Base-by-base conservation (phyloP, 2,113 vertebrate species). In the Planiliza haematocheilus region DNA sequence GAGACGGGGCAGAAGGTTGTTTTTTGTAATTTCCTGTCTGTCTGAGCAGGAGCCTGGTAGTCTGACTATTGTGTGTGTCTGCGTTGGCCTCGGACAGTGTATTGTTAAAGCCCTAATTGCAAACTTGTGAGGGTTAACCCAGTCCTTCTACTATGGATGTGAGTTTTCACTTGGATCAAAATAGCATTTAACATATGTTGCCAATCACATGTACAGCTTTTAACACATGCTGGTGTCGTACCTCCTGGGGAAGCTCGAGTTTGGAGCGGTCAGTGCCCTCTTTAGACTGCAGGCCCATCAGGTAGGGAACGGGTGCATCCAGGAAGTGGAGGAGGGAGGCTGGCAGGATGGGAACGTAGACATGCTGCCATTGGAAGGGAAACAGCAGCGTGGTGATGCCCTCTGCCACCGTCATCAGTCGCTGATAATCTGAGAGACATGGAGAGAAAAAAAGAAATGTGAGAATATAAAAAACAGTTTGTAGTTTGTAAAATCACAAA, bases 291-390 rank as follows among this genome's bases (percentile, higher is more conserved):
- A 98, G 94, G 9, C 97, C 97, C 97, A 98, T 98, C 82, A 98
- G 83, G 84, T 98, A 98, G 52, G 97, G 96, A 65, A 98, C 96
- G 0, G 97, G 97, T 67, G 97, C 97, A 0, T 98, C 97, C 66
- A 98, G 94, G 77, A 98, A 98, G 89, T 98, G 96, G 12, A 96
- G 92, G n/a, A 98, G 95, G 14, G 96, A 97, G 8, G 96, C 96
- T 2, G 96, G 97, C 45, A 98, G 95, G 89, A 98, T 98, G 74
- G 97, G 97, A 4, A 98, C 96, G 0, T 97, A 98, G 0, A 98
- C 97, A 0, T 98, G 97, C 86, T 98, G 97, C 97, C 97, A 98
- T 57, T 97, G 96, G 87, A 98, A 98, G 0, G 97, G 97, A 89
- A 98, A 98, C 59, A 98, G 92, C 56, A 98, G 93, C 0, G 96